Evolutionary conservation across 1,140 invertebrate species (phyloP).

Genomic region (Drosophila pectinifera): DNA sequence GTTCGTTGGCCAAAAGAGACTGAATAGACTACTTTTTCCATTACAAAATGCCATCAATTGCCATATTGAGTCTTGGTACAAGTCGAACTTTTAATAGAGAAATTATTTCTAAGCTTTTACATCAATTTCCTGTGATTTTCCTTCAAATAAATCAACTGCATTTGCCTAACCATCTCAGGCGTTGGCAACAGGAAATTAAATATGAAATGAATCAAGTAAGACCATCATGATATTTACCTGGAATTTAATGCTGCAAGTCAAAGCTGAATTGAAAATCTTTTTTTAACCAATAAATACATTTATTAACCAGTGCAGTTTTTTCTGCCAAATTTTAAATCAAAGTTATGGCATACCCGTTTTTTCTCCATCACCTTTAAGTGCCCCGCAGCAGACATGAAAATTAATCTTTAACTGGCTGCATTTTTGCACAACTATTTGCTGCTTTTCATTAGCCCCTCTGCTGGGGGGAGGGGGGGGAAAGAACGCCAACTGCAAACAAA

Average conservation of each 20-base stretch:
- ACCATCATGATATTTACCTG: too few relatives aligned
- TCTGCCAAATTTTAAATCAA: background rate
- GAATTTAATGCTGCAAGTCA: background rate
- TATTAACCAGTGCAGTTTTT: background rate
- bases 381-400: slow-evolving; percentile 11
- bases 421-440: slow-evolving; percentile 25
- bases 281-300: background rate
- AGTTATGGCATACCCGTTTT: background rate
- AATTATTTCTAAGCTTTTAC: background rate
- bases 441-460: slow-evolving; percentile 24
- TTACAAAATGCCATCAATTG: background rate
- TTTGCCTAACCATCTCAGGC: slow-evolving; percentile 5
- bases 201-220: slow-evolving; percentile 2
- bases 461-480: background rate
- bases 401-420: slow-evolving; percentile 7
- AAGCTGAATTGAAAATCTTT: background rate
- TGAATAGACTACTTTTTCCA: slow-evolving; percentile 2
- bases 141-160: slow-evolving; percentile 22
- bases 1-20: background rate
- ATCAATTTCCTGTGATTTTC: slow-evolving; percentile 30
- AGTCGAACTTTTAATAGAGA: slow-evolving; percentile 19
- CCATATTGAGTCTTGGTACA: background rate
- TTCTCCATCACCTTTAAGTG: background rate
- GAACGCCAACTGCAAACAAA: slow-evolving; percentile 16
- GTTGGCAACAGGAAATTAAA: slow-evolving; percentile 24